These are phyloP conservation scores for Rhodinocichla rosea DNA, from an alignment of 2,113 vertebrate species.

Conservation along the genomic window DNA sequence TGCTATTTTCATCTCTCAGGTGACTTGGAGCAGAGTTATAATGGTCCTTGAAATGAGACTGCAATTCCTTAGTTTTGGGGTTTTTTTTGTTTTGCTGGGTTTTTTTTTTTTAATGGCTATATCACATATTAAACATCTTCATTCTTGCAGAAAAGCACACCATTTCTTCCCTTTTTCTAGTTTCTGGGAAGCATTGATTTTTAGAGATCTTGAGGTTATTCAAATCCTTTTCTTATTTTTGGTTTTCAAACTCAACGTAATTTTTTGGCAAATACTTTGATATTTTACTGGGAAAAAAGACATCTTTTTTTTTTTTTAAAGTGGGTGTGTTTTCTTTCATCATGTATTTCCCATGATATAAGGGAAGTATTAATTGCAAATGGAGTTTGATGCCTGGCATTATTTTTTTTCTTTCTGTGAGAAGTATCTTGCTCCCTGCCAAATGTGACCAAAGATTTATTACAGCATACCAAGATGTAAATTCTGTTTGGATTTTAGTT, in stretches of 20 bases:
- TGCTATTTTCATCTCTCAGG: neutral
- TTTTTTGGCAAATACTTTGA: neutral
- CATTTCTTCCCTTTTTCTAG: neutral
- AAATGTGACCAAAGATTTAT: neutral
- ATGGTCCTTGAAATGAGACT: neutral
- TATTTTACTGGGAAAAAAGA: neutral
- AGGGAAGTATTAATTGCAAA: neutral
- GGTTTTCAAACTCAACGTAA: neutral
- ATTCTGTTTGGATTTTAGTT: neutral
- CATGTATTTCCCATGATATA: neutral
- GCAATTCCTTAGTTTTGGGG: neutral
- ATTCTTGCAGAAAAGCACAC: neutral
- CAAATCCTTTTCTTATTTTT: neutral
- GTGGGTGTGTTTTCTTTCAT: neutral
- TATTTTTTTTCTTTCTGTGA: neutral
- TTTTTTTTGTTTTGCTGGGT: neutral
- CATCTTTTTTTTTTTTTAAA: accelerated
- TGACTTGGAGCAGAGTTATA: neutral
- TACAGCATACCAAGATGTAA: neutral
- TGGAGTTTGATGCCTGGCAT: neutral
- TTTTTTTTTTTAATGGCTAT: neutral
- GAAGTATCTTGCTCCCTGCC: neutral
- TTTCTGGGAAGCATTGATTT: neutral
- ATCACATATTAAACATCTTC: neutral
- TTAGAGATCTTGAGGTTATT: neutral